Base-by-base conservation (phyloP, 2,797 vertebrate genomes). In the Delichon dasypus region DNA sequence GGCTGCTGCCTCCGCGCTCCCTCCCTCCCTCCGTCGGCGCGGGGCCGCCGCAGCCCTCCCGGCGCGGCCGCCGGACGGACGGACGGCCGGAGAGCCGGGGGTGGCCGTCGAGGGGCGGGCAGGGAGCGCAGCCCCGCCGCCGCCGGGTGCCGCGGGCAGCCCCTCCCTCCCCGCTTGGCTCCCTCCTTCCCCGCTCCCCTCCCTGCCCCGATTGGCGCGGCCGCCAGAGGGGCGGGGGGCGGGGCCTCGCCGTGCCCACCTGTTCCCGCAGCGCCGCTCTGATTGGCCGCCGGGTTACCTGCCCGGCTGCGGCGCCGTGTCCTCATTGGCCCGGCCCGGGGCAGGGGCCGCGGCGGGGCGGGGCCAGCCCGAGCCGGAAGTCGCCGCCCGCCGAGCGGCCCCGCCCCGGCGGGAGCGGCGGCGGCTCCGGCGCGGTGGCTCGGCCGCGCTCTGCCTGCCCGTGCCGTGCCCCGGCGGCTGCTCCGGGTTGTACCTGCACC, bases 271-370 rank as follows among this genome's bases (percentile, higher is more conserved):
- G 51, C 51, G 25, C 85, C 51, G 54, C 10, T 17, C 68, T 42
- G 86, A 96, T 96, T 96, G 96, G 95, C 5, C 26, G 5, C 2
- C 19, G 2, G 1, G 55, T 90, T 93, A 96, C 96, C 95, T 96
- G 95, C 88, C 81, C 65, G 76, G 85, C 84, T 23, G 77, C 73
- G 19, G 18, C 30, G 42, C 53, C 45, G 45, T 53, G 29, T 71
- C 2, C 83, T 66, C 74, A 81, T 79, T 87, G 88, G 92, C 26
- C 71, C 53, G 23, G 51, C 38, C 30, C 23, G 40, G 23, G 10
- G 4, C 40, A 40, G 8, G 18, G 45, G 34, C 72, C 30, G 62
- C 74, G 50, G 64, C 13, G 79, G 62, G 96, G 95, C 57, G 95
- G 89, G 91, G 78, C 19, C 26, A 20, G 11, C 3, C 1, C 7